Evolutionary conservation across 2,113 vertebrate species (phyloP).

Genomic region (Pedionomus torquatus): DNA sequence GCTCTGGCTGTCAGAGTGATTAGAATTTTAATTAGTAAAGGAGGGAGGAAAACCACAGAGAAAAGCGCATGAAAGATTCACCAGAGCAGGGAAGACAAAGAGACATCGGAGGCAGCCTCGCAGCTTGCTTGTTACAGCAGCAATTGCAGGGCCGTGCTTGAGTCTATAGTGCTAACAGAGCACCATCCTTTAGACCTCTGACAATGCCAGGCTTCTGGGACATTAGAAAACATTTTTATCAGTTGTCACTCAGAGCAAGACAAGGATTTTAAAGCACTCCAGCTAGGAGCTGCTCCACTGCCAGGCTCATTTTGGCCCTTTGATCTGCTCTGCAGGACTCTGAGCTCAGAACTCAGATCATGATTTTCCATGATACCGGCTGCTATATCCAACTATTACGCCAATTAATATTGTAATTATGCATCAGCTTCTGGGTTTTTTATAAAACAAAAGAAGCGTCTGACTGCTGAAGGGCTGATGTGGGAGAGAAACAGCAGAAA

Average conservation of each 20-base stretch:
- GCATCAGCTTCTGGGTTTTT: background rate
- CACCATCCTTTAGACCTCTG: conserved; percentile 11
- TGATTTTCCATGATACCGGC: background rate
- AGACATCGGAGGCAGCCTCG: background rate
- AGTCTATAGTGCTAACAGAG: background rate
- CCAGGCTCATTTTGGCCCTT: background rate
- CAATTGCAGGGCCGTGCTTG: background rate
- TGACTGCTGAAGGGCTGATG: background rate
- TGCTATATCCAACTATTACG: background rate
- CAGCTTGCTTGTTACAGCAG: conserved; percentile 30
- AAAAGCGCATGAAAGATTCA: conserved; percentile 69
- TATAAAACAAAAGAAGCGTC: background rate
- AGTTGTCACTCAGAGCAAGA: conserved; percentile 36
- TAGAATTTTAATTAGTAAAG: conserved; percentile 86
- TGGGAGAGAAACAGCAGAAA: background rate
- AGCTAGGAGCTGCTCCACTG: background rate
- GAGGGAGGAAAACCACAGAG: conserved; percentile 59
- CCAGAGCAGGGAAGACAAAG: conserved; percentile 72
- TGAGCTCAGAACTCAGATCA: background rate
- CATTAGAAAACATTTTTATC: conserved; percentile 27
- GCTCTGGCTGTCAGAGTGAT: conserved; percentile 78
- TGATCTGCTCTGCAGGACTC: conserved; percentile 20
- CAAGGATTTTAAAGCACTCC: conserved; percentile 21
- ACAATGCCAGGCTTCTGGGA: background rate
- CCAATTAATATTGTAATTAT: background rate